Conservation (phyloP, 2,797 vertebrate species). For the Loris lydekkerianus region DNA sequence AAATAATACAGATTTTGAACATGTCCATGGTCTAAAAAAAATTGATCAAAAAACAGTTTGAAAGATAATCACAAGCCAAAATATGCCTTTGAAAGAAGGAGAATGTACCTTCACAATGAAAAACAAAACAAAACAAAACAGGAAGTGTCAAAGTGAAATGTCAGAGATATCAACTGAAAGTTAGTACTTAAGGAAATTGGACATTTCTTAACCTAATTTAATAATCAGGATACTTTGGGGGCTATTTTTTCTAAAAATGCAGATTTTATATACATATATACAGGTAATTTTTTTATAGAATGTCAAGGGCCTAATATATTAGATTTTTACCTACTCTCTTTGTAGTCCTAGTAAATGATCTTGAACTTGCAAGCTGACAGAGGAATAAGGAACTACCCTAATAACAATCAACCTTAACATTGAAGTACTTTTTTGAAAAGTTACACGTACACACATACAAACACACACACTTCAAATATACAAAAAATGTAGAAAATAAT, state of each 20-base stretch:
- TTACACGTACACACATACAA: neutral
- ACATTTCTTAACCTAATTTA: neutral
- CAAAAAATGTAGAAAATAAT: constrained; percentile 38
- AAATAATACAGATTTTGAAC: no score
- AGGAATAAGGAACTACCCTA: neutral
- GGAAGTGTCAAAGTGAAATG: no score
- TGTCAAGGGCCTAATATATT: neutral
- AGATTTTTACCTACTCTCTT: neutral
- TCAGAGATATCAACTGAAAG: no score
- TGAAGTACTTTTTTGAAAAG: constrained; percentile 44
- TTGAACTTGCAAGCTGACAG: neutral
- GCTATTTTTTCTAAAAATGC: constrained; percentile 26
- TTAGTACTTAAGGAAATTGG: no score
- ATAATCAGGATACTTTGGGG: neutral
- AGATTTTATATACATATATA: neutral
- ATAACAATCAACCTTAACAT: neutral
- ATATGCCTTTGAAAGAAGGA: no score
- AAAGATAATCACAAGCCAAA: no score
- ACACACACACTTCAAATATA: neutral
- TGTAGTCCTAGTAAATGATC: neutral
- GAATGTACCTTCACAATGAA: no score
- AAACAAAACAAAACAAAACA: no score
- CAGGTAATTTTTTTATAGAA: neutral
- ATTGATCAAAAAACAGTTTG: no score
- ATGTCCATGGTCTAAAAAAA: no score